Base-by-base conservation (phyloP, 2,113 vertebrate genomes). In the Clarias macrocephalus region DNA sequence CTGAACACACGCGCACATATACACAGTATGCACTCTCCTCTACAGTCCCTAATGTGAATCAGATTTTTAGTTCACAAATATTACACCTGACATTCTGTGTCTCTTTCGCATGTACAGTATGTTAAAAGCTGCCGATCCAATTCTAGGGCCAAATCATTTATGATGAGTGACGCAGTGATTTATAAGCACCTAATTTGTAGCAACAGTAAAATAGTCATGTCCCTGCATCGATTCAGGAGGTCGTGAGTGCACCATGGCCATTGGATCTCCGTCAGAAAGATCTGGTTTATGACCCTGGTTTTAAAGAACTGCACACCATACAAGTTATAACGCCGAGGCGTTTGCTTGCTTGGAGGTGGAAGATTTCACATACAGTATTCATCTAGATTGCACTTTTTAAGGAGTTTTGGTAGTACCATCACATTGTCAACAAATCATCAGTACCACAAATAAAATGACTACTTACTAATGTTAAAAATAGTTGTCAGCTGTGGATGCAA, bases 21-120 rank as follows among this genome's bases (percentile, higher is more conserved):
- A 42, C 8, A 48, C 7, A 48, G 48, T 48, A 48, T 8, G 48
- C 48, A 48, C 6, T 42, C 21, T 37, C 5, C 23, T 19, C 57
- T 86, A 87, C 79, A 59, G 60, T 68, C 56, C 79, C 48, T 48
- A 59, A 54, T 21, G 30, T 88, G 6, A 42, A 23, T 88, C 87
- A 86, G 48, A 37, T 82, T 66, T 82, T 80, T 16, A 33, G 15
- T 80, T 60, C 5, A 23, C 33, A 80, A 12, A 33, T 80, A 37
- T 60, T 18, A 70, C 33, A 48, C 5, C 6, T 30, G 52, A n/a
- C 57, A 7, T 77, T 80, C 66, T 89, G 93, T 92, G 60, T 76
- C 54, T 82, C 56, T 59, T 85, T 48, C 2, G 25, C 30, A 77
- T 18, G 33, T 81, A 48, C 48, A 48, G 48, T 48, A 86, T 77